These are phyloP conservation scores for Hanleya hanleyi DNA, from an alignment of 2,888 invertebrate genomes.

Conservation along the genomic window DNA sequence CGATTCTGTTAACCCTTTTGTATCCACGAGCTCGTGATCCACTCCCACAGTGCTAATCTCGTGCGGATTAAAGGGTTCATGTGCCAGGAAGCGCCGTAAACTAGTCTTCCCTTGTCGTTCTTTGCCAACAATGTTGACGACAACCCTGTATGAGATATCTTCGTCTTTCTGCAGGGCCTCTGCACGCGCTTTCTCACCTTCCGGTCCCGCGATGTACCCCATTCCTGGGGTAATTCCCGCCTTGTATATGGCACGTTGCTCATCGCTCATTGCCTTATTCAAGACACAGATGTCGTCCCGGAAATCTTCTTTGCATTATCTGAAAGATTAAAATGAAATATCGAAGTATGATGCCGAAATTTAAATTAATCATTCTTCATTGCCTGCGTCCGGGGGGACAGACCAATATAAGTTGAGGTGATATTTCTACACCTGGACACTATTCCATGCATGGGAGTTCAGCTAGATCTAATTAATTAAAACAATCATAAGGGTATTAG, in stretches of 20 bases:
- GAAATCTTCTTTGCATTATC: too few species aligned
- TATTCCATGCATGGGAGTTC: too few species aligned
- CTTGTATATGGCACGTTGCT: constrained; percentile 38
- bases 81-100: constrained; percentile 38
- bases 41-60: constrained; percentile 47
- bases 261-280: constrained; percentile 14
- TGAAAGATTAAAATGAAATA: too few species aligned
- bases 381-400: too few species aligned
- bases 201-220: constrained; percentile 45
- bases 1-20: constrained; percentile 27
- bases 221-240: constrained; percentile 45
- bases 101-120: constrained; percentile 48
- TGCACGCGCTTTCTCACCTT: constrained; percentile 37
- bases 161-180: constrained; percentile 38
- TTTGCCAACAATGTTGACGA: constrained; percentile 46
- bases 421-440: too few species aligned
- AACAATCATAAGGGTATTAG: too few species aligned
- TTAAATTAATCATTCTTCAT: too few species aligned
- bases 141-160: constrained; percentile 39
- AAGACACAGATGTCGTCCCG: too few species aligned
- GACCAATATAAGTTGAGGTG: too few species aligned
- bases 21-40: constrained; percentile 47
- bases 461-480: too few species aligned
- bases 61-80: constrained; percentile 37
- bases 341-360: too few species aligned